A percentile compares a stretch with the other conserved stretches of the same genome.
Conservation (phyloP, 2,888 invertebrate genomes). For the Drosophila neutralis region DNA sequence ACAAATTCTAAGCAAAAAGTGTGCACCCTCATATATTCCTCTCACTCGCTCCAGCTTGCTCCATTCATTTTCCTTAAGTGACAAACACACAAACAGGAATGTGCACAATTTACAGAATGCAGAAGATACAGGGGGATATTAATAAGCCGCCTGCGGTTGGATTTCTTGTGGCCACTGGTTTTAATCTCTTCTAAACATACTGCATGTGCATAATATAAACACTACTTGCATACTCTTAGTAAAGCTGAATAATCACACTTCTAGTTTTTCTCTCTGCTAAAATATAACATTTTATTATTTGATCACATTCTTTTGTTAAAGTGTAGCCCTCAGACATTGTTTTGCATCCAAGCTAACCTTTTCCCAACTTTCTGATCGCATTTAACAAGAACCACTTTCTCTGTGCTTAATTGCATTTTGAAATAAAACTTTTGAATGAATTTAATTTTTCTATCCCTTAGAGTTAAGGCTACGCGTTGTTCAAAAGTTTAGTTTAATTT, state of each 20-base stretch:
- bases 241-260: not conserved
- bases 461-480: not conserved
- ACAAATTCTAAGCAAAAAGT: conserved; percentile 43
- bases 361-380: not conserved
- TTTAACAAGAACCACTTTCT: not conserved
- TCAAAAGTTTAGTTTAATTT: not conserved
- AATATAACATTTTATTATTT: not conserved
- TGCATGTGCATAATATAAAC: not conserved
- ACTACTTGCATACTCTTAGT: not conserved
- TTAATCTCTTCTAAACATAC: not conserved
- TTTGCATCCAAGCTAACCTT: not conserved
- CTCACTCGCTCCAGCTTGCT: not conserved
- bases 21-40: conserved; percentile 1
- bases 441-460: not conserved
- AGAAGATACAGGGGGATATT: conserved; percentile 17
- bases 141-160: conserved; percentile 15
- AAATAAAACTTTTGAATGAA: not conserved
- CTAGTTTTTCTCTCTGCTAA: not conserved
- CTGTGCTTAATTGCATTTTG: not conserved
- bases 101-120: conserved; percentile 18
- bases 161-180: not conserved
- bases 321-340: not conserved
- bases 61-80: not conserved
- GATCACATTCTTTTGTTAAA: not conserved
- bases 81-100: conserved; percentile 1